Evolutionary conservation across 2,888 invertebrate genomes (phyloP), one percentile per base, ranked within the genome.

Genomic region (Troilus luridus): DNA sequence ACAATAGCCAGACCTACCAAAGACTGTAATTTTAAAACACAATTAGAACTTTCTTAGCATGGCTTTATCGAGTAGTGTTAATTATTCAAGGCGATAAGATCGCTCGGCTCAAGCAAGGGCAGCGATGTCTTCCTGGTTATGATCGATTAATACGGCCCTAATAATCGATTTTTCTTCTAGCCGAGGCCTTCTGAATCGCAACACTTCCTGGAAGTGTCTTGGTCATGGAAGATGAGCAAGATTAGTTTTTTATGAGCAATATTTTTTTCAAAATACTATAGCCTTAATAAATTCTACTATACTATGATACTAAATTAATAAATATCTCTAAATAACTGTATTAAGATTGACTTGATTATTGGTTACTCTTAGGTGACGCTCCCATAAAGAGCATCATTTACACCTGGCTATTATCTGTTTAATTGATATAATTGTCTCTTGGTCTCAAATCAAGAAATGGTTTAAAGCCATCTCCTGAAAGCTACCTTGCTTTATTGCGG

Each of bases 31-130:
- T 27, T 77, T 17, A 24, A 19, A 77, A 17, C 19, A 77, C 72
- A 77, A 77, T 41, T 41, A 77, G 8, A 41, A 77, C 72, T 77
- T 77, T 77, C 72, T 77, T 27, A 77, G 41, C 72, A 27, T 14
- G 9, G 72, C 72, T 77, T 77, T 77, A 27, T 77, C 27, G 72
- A 77, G 72, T 27, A 77, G 72, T 19, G 27, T 56, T 85, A 85
- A 85, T 85, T 85, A 85, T 85, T 85, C 56, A 85, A 54, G 56
- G 54, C 19, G 85, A 85, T 85, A 85, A 85, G 56, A 85, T 85
- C 85, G 19, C 85, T 12, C 19, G 27, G 27, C 85, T 56, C 85
- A n/a, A 85, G 85, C 85, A 58, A 85, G 85, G 81, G 56, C 56
- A n/a, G 1, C 56, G 56, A 85, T 85, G 56, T 85, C 85, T 85